Conservation (phyloP, 2,113 vertebrate species). For the Phylloscopus trochilus region DNA sequence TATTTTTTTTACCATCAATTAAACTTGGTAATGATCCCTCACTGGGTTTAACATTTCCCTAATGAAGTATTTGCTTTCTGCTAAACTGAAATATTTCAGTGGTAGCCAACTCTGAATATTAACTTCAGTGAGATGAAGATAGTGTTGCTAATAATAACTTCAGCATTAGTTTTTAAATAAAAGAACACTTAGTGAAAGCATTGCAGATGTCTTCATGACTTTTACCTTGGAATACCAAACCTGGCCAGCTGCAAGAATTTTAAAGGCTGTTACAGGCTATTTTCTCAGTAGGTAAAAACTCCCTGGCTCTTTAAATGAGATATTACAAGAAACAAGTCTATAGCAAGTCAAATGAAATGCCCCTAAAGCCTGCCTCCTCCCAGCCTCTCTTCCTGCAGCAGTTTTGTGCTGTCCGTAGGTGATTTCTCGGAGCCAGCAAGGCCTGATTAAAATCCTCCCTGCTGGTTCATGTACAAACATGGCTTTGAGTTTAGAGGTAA, state of each 20-base stretch:
- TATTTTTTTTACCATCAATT: background rate
- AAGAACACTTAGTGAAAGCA: background rate
- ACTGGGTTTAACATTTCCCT: background rate
- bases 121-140: background rate
- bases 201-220: background rate
- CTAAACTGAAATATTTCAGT: background rate
- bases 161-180: background rate
- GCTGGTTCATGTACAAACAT: conserved; percentile 1
- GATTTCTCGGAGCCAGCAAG: conserved; percentile 43
- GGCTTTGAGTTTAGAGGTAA: background rate
- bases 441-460: conserved; percentile 63
- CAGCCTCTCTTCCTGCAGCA: conserved; percentile 31
- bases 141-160: background rate
- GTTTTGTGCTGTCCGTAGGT: background rate
- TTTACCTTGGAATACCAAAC: conserved; percentile 22
- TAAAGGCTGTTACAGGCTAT: conserved; percentile 39
- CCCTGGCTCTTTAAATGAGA: conserved; percentile 42
- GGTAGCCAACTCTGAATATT: background rate
- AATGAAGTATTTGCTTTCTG: conserved; percentile 23
- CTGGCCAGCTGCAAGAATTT: conserved; percentile 37
- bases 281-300: conserved; percentile 51
- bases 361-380: background rate
- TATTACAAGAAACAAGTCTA: conserved; percentile 41
- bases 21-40: background rate
- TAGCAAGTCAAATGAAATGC: conserved; percentile 34